Percentiles rank a stretch among this genome's conserved stretches.
Conservation (phyloP, 2,113 vertebrate species). For the Mesitornis unicolor region DNA sequence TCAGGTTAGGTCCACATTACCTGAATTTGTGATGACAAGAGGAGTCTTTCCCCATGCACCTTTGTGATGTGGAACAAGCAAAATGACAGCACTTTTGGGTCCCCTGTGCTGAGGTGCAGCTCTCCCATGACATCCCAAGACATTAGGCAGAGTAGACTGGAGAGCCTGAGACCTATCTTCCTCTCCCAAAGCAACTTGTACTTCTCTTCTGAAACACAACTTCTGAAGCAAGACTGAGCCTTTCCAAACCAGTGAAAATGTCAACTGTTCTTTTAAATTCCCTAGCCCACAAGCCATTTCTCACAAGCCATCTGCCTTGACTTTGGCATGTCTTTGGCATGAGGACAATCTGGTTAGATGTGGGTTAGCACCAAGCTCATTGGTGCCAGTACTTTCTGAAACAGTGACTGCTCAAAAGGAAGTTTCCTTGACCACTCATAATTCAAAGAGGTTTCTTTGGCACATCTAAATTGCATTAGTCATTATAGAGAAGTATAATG, state of each 20-base stretch:
- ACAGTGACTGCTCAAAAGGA: neutral
- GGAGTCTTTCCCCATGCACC: neutral
- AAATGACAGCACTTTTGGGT: neutral
- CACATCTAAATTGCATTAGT: neutral
- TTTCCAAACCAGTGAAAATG: neutral
- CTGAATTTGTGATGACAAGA: neutral
- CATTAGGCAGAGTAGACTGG: neutral
- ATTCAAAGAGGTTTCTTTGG: neutral
- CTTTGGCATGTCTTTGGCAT: neutral
- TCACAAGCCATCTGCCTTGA: neutral
- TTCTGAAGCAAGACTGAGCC: neutral
- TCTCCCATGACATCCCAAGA: neutral
- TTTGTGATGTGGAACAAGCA: neutral
- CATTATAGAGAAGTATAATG: neutral
- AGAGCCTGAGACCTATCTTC: neutral
- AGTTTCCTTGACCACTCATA: neutral
- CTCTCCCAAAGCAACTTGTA: neutral
- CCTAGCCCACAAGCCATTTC: neutral
- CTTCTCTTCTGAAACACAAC: neutral
- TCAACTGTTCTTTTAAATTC: neutral
- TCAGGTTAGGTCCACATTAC: neutral
- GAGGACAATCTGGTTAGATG: neutral
- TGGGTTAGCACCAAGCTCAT: neutral
- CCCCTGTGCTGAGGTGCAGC: neutral
- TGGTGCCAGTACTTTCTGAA: neutral